Evolutionary conservation across 2,888 invertebrate genomes (phyloP).

Genomic region (Eutolmus rufibarbis): DNA sequence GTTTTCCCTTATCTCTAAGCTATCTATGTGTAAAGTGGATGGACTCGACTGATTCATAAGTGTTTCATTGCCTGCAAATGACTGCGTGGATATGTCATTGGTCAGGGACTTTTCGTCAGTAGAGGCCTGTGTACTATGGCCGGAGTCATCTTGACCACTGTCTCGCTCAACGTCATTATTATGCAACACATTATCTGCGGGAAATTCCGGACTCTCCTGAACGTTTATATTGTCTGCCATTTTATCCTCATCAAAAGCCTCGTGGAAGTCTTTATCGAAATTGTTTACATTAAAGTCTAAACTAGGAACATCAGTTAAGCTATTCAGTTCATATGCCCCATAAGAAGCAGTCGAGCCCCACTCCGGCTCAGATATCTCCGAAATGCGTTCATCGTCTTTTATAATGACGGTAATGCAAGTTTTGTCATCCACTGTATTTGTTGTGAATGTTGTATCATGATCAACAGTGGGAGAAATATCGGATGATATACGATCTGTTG

Average conservation of each 20-base stretch:
- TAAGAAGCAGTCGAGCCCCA: constrained; percentile 48
- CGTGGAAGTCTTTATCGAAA: constrained; percentile 30
- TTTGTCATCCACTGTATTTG: constrained; percentile 49
- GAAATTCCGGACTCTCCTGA: neutral
- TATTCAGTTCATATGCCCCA: constrained; percentile 47
- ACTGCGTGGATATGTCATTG: constrained; percentile 31
- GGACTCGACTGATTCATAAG: constrained; percentile 42
- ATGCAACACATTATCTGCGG: neutral
- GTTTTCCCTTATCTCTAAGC: constrained; percentile 38
- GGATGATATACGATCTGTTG: constrained; percentile 47
- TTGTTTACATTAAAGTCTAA: constrained; percentile 44
- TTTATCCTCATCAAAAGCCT: neutral
- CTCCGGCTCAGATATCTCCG: constrained; percentile 51
- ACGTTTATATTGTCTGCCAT: neutral
- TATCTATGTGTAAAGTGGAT: constrained; percentile 32
- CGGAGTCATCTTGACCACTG: constrained; percentile 46
- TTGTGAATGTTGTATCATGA: constrained; percentile 49
- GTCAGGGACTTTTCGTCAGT: constrained; percentile 43
- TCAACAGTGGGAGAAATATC: constrained; percentile 49
- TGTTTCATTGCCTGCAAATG: constrained; percentile 11
- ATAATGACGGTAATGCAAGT: constrained; percentile 50
- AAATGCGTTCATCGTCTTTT: constrained; percentile 51
- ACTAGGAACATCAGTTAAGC: constrained; percentile 49
- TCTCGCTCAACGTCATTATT: constrained; percentile 21
- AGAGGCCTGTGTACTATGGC: constrained; percentile 46